These are phyloP conservation scores for Chaetophractus vellerosus DNA, from an alignment of 2,797 vertebrate species.

Conservation along the genomic window DNA sequence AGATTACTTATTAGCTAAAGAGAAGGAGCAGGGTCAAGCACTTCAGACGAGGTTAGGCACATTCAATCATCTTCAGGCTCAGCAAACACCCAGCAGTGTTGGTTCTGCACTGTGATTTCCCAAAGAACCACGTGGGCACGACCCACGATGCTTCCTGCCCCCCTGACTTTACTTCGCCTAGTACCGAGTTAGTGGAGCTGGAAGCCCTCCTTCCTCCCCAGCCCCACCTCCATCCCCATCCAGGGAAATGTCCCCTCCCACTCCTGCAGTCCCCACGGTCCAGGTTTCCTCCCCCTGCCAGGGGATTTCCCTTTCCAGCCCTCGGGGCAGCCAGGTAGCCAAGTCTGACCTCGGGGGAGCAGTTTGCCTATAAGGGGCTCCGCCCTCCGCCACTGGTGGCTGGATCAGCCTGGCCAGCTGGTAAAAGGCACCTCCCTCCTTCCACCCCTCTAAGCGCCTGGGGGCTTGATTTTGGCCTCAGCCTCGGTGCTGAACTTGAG, in stretches of 20 bases:
- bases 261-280: background rate
- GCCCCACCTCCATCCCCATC: background rate
- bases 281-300: background rate
- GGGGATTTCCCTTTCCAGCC: slow-evolving; percentile 45
- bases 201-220: background rate
- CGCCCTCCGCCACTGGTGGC: background rate
- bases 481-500: background rate
- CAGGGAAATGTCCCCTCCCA: background rate
- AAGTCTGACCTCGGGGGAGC: background rate
- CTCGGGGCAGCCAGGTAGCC: background rate
- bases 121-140: background rate
- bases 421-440: background rate
- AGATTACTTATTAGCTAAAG: background rate
- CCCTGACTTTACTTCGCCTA: background rate
- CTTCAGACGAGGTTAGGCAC: background rate
- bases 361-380: background rate
- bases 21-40: background rate
- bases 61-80: slow-evolving; percentile 21
- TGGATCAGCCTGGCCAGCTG: background rate
- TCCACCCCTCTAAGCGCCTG: background rate
- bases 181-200: background rate
- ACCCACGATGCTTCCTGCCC: background rate
- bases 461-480: background rate
- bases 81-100: background rate
- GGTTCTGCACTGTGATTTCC: background rate